phyloP scores from a whole-genome alignment of 2,888 invertebrate species.

The Drosophila anceps region DNA sequence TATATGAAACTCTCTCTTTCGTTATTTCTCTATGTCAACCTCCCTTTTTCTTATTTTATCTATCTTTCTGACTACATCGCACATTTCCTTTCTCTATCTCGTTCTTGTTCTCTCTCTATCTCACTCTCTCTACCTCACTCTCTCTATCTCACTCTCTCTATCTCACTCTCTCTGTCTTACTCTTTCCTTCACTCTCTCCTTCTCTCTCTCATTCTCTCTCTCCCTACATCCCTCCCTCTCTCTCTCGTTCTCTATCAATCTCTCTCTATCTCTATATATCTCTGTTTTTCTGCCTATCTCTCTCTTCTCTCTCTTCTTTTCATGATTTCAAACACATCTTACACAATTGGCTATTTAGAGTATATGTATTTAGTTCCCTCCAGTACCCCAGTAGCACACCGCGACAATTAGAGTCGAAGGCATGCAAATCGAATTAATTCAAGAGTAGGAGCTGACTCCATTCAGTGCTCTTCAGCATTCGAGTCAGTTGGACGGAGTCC shows the following conservation, averaged over 20 bases:
- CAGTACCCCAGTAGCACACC: conserved; percentile 11
- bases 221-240: background rate
- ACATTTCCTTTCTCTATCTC: too few relatives aligned
- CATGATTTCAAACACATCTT: background rate
- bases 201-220: background rate
- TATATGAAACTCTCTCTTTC: too few relatives aligned
- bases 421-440: conserved; percentile 57
- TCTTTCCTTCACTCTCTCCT: background rate
- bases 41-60: too few relatives aligned
- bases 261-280: background rate
- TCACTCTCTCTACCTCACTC: background rate
- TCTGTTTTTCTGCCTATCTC: background rate
- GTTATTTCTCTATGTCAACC: background rate
- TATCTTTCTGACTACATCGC: too few relatives aligned
- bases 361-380: background rate
- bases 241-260: background rate
- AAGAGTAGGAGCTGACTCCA: conserved; percentile 3
- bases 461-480: background rate
- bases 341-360: background rate
- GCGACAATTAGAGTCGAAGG: conserved; percentile 17
- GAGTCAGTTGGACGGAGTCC: conserved; percentile 42
- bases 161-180: background rate
- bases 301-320: background rate
- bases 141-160: background rate
- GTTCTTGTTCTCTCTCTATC: too few relatives aligned